Base-by-base conservation (phyloP, 2,888 invertebrate species). In the Rotaria macrura region DNA sequence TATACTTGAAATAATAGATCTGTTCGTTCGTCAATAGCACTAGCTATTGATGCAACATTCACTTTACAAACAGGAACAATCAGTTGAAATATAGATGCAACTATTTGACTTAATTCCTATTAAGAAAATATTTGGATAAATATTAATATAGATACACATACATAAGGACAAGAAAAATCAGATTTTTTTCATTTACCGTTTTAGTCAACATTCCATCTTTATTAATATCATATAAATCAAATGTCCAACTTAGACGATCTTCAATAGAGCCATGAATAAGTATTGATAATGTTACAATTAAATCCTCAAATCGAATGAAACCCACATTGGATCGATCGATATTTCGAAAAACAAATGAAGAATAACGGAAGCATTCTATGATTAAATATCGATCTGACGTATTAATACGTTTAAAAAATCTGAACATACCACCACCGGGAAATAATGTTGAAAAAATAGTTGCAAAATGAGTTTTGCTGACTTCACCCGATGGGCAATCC, bases 151-250 rank as follows among this genome's bases (percentile, higher is more conserved):
- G 25, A 43, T 14, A 25, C 25, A 43, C 25, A 23, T 6, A 43
- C 2, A n/a, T 23, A 7, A 29, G 3, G 5, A 79, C 12, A 43
- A 79, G 20, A 43, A 4, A 25, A 79, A 12, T n/a, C n/a, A n/a
- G n/a, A n/a, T n/a, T n/a, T n/a, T n/a, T n/a, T n/a, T n/a, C n/a
- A n/a, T n/a, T n/a, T n/a, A 43, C 79, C 20, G 20, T 25, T 79
- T 14, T 40, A n/a, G 40, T 79, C 12, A 43, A 12, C 25, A 43
- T 43, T 79, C 79, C 79, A 79, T 79, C 79, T 79, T 79, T 79
- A 25, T 79, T 79, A n/a, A 79, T 10, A 79, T 79, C 79, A 79
- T 79, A 79, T 14, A 79, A n/a, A 43, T 79, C 43, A 43, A 79
- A 79, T 79, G n/a, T n/a, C 79, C 79, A 79, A 43, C 43, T 7